Evolutionary conservation across 2,888 invertebrate genomes (phyloP).

Genomic region (Hemithea aestivaria): DNA sequence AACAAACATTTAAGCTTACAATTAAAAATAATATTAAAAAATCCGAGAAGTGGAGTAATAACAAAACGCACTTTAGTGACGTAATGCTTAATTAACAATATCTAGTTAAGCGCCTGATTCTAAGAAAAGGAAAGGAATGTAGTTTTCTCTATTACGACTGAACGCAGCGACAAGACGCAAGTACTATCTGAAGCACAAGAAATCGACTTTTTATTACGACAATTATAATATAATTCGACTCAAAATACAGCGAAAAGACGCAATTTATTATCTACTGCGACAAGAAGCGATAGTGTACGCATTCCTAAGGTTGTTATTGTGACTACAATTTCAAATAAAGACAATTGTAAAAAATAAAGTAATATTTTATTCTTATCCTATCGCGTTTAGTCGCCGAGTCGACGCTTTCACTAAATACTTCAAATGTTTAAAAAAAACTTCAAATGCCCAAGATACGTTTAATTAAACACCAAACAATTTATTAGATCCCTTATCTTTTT

Average conservation of each 20-base stretch:
- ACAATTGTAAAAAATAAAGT: no score
- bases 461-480: conserved; percentile 41
- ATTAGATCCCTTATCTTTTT: conserved; percentile 26
- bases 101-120: conserved; percentile 55
- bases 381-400: no score
- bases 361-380: no score
- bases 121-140: conserved; percentile 35
- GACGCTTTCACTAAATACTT: conserved; percentile 39
- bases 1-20: conserved; percentile 11
- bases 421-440: conserved; percentile 46
- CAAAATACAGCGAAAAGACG: no score
- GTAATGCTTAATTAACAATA: conserved; percentile 57
- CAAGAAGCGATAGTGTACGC: no score
- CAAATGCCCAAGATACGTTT: conserved; percentile 46
- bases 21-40: conserved; percentile 25
- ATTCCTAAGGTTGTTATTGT: no score
- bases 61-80: conserved; percentile 44
- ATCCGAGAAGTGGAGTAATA: conserved; percentile 33
- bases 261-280: no score
- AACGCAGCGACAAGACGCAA: no score
- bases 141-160: conserved; percentile 42
- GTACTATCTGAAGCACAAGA: no score
- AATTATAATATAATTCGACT: no score
- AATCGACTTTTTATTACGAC: no score
- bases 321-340: no score